phyloP scores from a whole-genome alignment of 2,888 invertebrate species.

The Andrena minutula region DNA sequence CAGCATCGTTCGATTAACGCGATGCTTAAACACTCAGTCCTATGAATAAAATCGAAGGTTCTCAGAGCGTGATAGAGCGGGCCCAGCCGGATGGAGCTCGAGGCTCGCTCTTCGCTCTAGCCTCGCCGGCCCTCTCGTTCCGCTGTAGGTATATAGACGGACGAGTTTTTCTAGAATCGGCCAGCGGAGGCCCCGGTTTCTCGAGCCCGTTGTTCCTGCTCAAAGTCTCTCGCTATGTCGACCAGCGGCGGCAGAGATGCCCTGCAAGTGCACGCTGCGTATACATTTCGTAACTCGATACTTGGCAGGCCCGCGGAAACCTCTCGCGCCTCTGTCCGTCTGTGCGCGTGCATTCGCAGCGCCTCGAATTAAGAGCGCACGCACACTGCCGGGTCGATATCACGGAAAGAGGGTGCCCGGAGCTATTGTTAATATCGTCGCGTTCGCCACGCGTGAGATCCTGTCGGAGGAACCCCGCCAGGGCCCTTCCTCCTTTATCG shows the following conservation, averaged over 20 bases:
- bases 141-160: neutral
- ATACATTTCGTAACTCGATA: conserved; percentile 68
- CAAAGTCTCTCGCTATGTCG: conserved; percentile 36
- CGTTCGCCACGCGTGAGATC: neutral
- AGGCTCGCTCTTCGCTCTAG: neutral
- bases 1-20: conserved; percentile 41
- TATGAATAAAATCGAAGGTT: conserved; percentile 51
- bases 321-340: conserved; percentile 48
- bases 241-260: conserved; percentile 36
- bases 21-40: neutral
- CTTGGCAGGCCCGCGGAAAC: conserved; percentile 59
- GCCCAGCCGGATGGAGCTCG: neutral
- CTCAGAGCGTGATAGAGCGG: neutral
- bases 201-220: conserved; percentile 13
- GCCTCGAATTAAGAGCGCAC: conserved; percentile 55
- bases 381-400: conserved; percentile 40
- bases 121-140: neutral
- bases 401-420: neutral
- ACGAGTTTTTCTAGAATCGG: conserved; percentile 30
- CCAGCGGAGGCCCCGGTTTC: conserved; percentile 1
- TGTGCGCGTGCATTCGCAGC: conserved; percentile 14
- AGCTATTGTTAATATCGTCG: conserved; percentile 13
- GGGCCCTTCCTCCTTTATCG: neutral
- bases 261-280: conserved; percentile 61
- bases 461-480: neutral